A percentile compares a stretch with the other conserved stretches of the same genome.
Evolutionary conservation across 2,888 invertebrate species (phyloP).

Genomic region (Lepetodrilus schrolli): DNA sequence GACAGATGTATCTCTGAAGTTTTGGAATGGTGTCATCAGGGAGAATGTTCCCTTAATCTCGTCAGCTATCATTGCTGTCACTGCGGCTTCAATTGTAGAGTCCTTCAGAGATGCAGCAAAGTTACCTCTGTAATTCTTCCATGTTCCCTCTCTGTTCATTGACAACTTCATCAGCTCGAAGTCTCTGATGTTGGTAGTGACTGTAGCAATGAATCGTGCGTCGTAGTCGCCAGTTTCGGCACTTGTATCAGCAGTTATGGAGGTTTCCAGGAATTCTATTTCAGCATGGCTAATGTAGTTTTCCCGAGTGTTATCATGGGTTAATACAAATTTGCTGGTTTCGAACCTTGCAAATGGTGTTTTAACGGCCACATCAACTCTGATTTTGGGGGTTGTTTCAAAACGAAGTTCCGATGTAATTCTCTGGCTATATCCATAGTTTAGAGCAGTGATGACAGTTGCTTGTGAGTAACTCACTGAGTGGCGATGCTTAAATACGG

Average conservation of each 20-base stretch:
- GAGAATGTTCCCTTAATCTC: constrained; percentile 18
- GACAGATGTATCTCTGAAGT: constrained; percentile 19
- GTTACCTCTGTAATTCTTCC: not conserved
- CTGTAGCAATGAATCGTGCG: not conserved
- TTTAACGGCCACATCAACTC: not conserved
- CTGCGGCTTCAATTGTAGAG: not conserved
- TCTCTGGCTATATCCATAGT: not conserved
- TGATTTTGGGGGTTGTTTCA: not conserved
- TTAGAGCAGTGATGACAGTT: not conserved
- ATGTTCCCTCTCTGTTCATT: not conserved
- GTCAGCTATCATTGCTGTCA: not conserved
- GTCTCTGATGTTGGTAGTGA: not conserved
- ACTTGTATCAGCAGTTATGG: not conserved
- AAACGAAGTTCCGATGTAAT: not conserved
- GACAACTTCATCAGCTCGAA: not conserved
- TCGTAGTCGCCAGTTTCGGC: not conserved
- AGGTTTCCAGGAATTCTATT: not conserved
- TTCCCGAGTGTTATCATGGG: not conserved
- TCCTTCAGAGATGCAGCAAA: not conserved
- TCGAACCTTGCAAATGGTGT: not conserved
- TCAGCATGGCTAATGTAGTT: not conserved
- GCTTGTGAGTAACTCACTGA: not conserved
- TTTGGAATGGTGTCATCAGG: constrained; percentile 32
- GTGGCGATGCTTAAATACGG: not conserved
- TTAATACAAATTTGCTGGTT: not conserved